Evolutionary conservation across 1,140 invertebrate species (phyloP), one percentile per base, ranked within the genome.

Genomic region (Bombyx mori): DNA sequence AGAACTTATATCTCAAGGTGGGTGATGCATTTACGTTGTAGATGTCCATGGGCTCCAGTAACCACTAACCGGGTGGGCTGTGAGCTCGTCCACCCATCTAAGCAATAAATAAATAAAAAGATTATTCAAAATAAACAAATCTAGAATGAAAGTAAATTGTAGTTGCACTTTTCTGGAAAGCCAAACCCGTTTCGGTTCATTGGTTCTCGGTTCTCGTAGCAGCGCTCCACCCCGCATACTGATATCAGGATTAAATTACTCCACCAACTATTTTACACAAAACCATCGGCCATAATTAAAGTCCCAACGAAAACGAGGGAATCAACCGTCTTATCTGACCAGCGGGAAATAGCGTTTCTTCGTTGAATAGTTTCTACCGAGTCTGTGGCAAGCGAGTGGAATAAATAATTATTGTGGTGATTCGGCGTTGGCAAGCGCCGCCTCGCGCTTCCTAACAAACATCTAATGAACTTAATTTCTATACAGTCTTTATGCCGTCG

Each of bases 321-420:
- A 86, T 84, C 81, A 84, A 82, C 83, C 82, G 84, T 80, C 82
- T 87, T 87, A 87, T 87, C 84, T 86, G 81, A 82, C 83, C 79
- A 73, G 60, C 67, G 78, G 73, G 80, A 82, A 82, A 80, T 80
- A 82, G 75, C 76, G 75, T 82, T 85, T 85, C 80, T 73, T 76
- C 76, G 70, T 63, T 87, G 79, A 87, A 87, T 87, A 79, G 84
- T 85, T 79, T 66, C 64, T 52, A 66, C 73, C 61, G 72, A 78
- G 73, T 78, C 73, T 74, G 62, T 66, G 66, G 73, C 64, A 74
- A 82, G 81, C 86, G 84, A 84, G 81, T 75, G 74, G 84, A 87
- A 87, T 87, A 82, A 85, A 84, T 87, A 87, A 87, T 86, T 83
- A 81, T 83, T 81, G 77, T 72, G 65, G 69, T 74, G 75, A 84